A percentile compares a stretch with the other conserved stretches of the same genome.
Conservation (phyloP, 2,888 invertebrate species). For the Nipponacmea schrenckii region DNA sequence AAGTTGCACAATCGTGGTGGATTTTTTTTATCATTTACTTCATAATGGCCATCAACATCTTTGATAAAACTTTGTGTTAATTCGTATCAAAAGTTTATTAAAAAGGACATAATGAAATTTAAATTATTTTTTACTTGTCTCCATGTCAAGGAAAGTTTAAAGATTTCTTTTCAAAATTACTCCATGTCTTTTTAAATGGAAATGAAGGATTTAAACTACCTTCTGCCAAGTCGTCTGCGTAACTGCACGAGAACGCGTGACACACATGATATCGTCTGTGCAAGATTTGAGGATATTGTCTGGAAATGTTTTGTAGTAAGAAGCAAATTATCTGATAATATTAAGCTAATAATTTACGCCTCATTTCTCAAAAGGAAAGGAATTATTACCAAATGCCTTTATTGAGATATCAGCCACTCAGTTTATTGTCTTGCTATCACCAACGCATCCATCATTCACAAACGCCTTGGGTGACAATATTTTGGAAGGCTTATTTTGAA, state of each 20-base stretch:
- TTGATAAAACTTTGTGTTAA: slow-evolving; percentile 5
- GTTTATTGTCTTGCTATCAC: slow-evolving; percentile 16
- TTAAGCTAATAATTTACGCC: slow-evolving; percentile 30
- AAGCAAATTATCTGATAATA: slow-evolving; percentile 32
- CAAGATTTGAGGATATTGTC: slow-evolving; percentile 6
- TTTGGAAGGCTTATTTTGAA: not conserved
- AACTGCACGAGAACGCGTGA: slow-evolving; percentile 10
- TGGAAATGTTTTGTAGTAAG: slow-evolving; percentile 11
- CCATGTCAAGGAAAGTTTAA: slow-evolving; percentile 12
- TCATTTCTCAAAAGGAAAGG: slow-evolving; percentile 31
- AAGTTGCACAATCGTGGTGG: slow-evolving; percentile 2
- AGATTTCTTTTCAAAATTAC: slow-evolving; percentile 17
- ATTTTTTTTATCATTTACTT: slow-evolving; percentile 1
- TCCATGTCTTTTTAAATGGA: slow-evolving; percentile 28
- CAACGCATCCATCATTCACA: not conserved
- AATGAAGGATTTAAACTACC: slow-evolving; percentile 26
- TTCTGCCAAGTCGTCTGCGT: slow-evolving; percentile 27
- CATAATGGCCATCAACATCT: not conserved
- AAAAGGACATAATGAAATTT: slow-evolving; percentile 18
- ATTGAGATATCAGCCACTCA: slow-evolving; percentile 23
- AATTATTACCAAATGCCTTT: slow-evolving; percentile 34
- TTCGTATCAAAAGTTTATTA: slow-evolving; percentile 20
- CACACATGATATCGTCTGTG: not conserved
- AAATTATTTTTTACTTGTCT: slow-evolving; percentile 23
- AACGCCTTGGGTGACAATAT: slow-evolving; percentile 1